Evolutionary conservation across 1,140 invertebrate genomes (phyloP).

Genomic region (Zelostemma sp.): DNA sequence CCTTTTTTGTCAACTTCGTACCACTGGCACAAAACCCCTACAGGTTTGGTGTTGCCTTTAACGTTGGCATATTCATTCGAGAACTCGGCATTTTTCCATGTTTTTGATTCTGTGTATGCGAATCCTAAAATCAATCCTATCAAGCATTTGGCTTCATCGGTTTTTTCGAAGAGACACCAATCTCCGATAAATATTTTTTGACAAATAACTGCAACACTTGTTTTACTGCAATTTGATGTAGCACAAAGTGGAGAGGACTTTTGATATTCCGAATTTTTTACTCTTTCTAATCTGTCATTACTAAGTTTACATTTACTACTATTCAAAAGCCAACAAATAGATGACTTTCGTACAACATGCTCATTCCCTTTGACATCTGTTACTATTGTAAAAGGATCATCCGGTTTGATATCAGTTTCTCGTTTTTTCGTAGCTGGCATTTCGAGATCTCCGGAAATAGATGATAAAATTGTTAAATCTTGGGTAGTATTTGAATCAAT

Average conservation of each 20-base stretch:
- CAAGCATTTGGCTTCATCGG: slow-evolving; percentile 19
- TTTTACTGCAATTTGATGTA: not conserved
- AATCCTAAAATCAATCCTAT: slow-evolving; percentile 27
- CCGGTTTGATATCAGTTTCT: slow-evolving; percentile 13
- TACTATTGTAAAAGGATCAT: slow-evolving; percentile 22
- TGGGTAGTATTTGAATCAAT: not conserved
- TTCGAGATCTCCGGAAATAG: slow-evolving; percentile 10
- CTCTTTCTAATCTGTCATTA: slow-evolving; percentile 23
- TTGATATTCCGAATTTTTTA: slow-evolving; percentile 9
- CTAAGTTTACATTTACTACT: slow-evolving; percentile 6
- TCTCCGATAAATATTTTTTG: slow-evolving; percentile 13
- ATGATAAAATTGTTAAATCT: slow-evolving; percentile 13
- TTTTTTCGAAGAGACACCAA: slow-evolving; percentile 18
- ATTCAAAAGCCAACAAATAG: slow-evolving; percentile 36
- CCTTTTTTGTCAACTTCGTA: slow-evolving; percentile 7
- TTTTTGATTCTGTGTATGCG: slow-evolving; percentile 20
- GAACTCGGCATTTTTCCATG: slow-evolving; percentile 21
- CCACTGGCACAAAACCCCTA: slow-evolving; percentile 22
- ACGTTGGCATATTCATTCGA: slow-evolving; percentile 16
- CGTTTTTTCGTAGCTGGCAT: not conserved
- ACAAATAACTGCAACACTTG: slow-evolving; percentile 8
- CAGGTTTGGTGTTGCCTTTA: slow-evolving; percentile 17
- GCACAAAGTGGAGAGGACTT: not conserved
- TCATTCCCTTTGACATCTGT: slow-evolving; percentile 20
- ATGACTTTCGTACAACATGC: slow-evolving; percentile 31